Percentiles rank a stretch among this genome's conserved stretches.
Conservation (phyloP, 2,888 invertebrate genomes). For the Lingula anatina region DNA sequence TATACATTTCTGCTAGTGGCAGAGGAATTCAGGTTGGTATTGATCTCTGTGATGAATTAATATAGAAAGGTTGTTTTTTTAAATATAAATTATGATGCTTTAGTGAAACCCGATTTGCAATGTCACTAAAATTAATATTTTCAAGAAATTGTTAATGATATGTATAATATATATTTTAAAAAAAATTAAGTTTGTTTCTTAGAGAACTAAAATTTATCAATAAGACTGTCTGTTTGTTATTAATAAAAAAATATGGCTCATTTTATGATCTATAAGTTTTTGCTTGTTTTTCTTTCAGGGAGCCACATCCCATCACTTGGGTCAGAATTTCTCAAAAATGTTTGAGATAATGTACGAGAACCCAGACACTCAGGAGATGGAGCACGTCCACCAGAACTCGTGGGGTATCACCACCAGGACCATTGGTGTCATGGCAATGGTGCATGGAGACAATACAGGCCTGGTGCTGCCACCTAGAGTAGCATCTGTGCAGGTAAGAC, state of each 20-base stretch:
- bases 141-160: not conserved
- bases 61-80: not conserved
- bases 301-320: slow-evolving; percentile 95
- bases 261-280: no score
- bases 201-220: no score
- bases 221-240: no score
- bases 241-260: no score
- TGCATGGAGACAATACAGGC: slow-evolving; percentile 95
- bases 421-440: slow-evolving; percentile 71
- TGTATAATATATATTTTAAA: no score
- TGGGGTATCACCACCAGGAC: slow-evolving; percentile 98
- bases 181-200: no score
- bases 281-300: slow-evolving; percentile 59
- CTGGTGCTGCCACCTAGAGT: slow-evolving; percentile 91
- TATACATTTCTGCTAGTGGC: slow-evolving; percentile 88
- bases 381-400: slow-evolving; percentile 87
- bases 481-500: slow-evolving; percentile 73
- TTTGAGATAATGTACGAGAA: slow-evolving; percentile 95
- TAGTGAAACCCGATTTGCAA: no score
- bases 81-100: not conserved
- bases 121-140: no score
- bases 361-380: slow-evolving; percentile 70
- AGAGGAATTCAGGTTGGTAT: slow-evolving; percentile 74
- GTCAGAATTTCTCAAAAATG: slow-evolving; percentile 99
- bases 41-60: not conserved